Evolutionary conservation across 1,140 invertebrate species (phyloP).

Genomic region (Drosophila orena): DNA sequence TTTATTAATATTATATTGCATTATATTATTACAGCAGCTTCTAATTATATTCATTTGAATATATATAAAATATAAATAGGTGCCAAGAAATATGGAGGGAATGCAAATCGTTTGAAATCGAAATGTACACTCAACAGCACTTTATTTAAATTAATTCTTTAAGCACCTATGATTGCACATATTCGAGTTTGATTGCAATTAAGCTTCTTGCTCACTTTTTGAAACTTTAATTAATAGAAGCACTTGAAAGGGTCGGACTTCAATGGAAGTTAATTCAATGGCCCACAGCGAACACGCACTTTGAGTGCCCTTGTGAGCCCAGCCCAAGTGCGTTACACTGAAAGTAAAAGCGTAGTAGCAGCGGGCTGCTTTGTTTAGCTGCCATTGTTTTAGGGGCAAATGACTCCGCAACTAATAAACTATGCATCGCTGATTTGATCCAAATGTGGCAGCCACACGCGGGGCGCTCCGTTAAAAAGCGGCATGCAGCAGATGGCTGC

Average conservation of each 20-base stretch:
- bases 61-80: no score
- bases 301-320: conserved; percentile 18
- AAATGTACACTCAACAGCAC: no score
- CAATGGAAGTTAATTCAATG: not conserved
- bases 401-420: conserved; percentile 52
- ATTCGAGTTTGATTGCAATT: not conserved
- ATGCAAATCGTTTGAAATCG: no score
- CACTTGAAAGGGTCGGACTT: conserved; percentile 7
- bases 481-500: conserved; percentile 5
- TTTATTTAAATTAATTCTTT: no score
- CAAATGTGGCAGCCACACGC: conserved; percentile 12
- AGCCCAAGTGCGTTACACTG: conserved; percentile 12
- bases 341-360: not conserved
- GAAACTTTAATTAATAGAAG: conserved; percentile 10
- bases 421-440: conserved; percentile 56
- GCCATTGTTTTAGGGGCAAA: conserved; percentile 30
- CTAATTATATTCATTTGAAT: no score
- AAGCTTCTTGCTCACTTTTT: conserved; percentile 1
- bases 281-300: not conserved
- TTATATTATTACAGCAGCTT: no score
- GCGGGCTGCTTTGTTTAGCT: no score
- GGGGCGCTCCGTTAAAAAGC: conserved; percentile 3
- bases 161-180: not conserved
- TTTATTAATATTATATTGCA: no score
- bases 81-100: no score